phyloP scores from a whole-genome alignment of 2,888 invertebrate species.

The Catocala sponsa region DNA sequence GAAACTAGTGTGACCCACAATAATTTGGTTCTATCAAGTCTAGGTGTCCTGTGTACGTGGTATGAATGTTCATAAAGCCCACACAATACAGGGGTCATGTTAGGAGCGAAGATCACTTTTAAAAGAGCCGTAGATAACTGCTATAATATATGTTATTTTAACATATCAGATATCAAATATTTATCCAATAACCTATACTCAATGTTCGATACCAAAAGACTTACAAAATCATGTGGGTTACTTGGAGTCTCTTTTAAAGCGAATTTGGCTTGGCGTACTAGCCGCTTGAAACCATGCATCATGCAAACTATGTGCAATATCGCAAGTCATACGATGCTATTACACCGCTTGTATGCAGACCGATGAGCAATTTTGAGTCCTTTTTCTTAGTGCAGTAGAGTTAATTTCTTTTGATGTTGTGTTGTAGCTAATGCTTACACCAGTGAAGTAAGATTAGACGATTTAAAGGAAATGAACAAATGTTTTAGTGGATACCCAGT shows the following conservation, averaged over 20 bases:
- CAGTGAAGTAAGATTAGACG: neutral
- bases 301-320: slow-evolving; percentile 11
- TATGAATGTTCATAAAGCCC: no score
- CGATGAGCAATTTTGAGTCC: slow-evolving; percentile 1
- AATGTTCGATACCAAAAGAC: no score
- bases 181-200: no score
- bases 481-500: no score
- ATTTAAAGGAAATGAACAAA: neutral
- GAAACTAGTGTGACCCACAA: no score
- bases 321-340: slow-evolving; percentile 5
- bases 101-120: no score
- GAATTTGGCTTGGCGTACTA: neutral
- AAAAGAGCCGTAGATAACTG: no score
- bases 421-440: neutral
- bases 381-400: neutral
- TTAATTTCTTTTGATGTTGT: neutral
- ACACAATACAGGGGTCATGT: no score
- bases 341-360: neutral
- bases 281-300: slow-evolving; percentile 4
- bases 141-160: no score
- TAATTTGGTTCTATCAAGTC: no score
- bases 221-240: neutral
- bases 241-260: neutral
- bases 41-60: no score
- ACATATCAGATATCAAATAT: no score